These are phyloP conservation scores for Mystacornis crossleyi DNA, from an alignment of 2,113 vertebrate genomes.

Conservation along the genomic window DNA sequence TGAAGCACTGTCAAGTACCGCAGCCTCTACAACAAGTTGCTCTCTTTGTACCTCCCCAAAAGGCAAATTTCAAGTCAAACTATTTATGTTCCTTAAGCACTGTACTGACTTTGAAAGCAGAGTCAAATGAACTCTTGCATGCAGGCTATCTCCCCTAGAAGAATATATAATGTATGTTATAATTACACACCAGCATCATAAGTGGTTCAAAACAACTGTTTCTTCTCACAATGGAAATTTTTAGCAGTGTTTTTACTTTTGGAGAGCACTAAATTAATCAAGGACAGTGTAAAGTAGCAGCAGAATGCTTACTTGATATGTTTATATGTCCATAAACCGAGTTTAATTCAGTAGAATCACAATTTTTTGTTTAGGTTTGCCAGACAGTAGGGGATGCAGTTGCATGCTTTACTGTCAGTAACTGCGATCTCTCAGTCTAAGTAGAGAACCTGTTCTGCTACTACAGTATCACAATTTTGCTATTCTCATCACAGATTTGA, in stretches of 20 bases:
- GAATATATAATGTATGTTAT: background rate
- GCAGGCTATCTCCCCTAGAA: background rate
- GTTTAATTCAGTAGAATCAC: background rate
- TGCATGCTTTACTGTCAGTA: rapidly evolving
- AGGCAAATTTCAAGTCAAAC: background rate
- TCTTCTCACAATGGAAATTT: background rate
- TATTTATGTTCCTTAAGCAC: background rate
- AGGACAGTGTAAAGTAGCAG: background rate
- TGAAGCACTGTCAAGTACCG: background rate
- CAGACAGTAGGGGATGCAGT: background rate
- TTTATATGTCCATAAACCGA: background rate
- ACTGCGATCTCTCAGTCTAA: background rate
- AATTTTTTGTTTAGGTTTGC: background rate
- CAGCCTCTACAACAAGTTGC: background rate
- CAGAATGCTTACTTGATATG: background rate
- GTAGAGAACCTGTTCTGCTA: background rate
- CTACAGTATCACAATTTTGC: background rate
- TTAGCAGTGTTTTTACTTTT: background rate
- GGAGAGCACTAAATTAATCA: background rate
- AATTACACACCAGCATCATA: background rate
- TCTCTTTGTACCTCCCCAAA: background rate
- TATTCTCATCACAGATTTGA: background rate
- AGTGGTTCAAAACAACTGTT: background rate
- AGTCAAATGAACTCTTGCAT: background rate
- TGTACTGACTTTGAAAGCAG: background rate